Conservation (phyloP, 1,140 invertebrate genomes). For the Neodiprion pinetum region DNA sequence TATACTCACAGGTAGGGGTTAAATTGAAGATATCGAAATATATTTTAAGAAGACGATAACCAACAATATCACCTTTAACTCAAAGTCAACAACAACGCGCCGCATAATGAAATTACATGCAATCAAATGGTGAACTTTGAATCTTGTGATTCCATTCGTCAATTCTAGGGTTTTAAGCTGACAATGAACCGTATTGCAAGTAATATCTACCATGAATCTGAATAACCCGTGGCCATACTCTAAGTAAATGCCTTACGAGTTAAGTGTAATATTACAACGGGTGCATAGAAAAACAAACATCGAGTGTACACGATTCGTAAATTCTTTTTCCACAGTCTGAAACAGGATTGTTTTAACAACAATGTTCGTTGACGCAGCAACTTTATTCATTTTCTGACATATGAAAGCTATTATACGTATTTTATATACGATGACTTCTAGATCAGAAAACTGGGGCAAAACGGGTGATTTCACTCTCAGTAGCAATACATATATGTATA, state of each 20-base stretch:
- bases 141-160: background rate
- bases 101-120: conserved; percentile 8
- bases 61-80: background rate
- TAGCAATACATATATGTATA: too few species aligned
- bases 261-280: conserved; percentile 20
- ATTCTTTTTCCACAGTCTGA: too few species aligned
- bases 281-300: conserved; percentile 9
- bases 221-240: background rate
- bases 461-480: too few species aligned
- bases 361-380: too few species aligned
- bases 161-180: background rate
- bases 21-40: too few species aligned
- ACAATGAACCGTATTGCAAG: background rate
- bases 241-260: conserved; percentile 7
- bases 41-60: too few species aligned
- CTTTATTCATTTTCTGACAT: too few species aligned
- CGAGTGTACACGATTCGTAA: background rate
- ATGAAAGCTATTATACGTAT: too few species aligned
- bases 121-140: background rate
- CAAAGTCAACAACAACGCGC: conserved; percentile 13
- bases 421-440: too few species aligned
- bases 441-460: too few species aligned
- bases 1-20: too few species aligned
- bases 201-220: conserved; percentile 7
- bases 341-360: too few species aligned